Percentiles rank a stretch among this genome's conserved stretches.
These are phyloP conservation scores for Phenganax marumi DNA, from an alignment of 92 coral and sea anemone genomes.

Conservation along the genomic window DNA sequence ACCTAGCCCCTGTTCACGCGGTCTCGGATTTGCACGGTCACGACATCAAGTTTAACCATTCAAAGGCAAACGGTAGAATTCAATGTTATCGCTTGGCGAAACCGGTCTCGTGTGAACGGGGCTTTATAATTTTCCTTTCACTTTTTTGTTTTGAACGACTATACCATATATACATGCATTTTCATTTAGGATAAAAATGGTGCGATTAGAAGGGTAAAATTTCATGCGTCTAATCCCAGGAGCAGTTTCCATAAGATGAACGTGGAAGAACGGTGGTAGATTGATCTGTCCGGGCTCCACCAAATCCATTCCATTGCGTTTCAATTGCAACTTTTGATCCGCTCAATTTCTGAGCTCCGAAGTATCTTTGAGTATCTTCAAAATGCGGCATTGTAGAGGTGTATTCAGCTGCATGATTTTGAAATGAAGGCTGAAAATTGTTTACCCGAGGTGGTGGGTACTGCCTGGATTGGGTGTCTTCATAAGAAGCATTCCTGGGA, in stretches of 20 bases:
- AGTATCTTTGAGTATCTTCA: constrained; percentile 7
- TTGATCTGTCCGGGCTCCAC: background rate
- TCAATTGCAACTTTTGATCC: constrained; percentile 13
- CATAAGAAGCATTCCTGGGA: background rate
- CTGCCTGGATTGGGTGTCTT: constrained; percentile 2
- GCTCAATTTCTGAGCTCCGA: background rate
- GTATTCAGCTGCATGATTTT: background rate
- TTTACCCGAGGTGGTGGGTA: background rate
- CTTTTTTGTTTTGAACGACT: no score
- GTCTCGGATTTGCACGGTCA: no score
- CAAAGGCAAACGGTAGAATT: no score
- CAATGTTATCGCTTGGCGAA: no score
- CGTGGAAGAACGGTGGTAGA: background rate
- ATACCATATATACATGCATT: no score
- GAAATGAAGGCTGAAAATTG: background rate
- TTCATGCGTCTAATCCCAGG: background rate
- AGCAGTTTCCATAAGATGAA: background rate
- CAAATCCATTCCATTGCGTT: constrained; percentile 5
- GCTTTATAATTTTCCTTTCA: no score
- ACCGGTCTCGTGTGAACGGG: no score
- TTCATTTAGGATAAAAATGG: no score
- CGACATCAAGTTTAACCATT: no score
- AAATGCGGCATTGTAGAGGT: background rate
- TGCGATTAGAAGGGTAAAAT: no score
- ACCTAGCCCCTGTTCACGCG: no score